phyloP scores from a whole-genome alignment of 2,113 vertebrate genomes.

The Andinoacara biseriatus region DNA sequence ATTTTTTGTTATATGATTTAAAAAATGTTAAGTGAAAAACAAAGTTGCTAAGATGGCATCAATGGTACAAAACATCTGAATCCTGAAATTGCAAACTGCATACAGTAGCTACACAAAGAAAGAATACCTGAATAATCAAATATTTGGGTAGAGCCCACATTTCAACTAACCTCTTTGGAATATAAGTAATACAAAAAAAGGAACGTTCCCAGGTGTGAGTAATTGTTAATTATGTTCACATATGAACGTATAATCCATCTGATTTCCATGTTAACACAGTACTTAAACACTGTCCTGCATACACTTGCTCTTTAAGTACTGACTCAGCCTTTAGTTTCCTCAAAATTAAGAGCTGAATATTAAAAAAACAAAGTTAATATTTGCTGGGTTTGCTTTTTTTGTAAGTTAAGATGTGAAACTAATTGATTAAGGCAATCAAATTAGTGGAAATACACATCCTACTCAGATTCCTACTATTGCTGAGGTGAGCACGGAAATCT shows the following conservation, averaged over 20 bases:
- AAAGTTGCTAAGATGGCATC: neutral
- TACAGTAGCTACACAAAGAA: neutral
- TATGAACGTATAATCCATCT: neutral
- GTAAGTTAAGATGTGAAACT: slow-evolving; percentile 45
- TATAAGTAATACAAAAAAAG: neutral
- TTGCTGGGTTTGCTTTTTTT: neutral
- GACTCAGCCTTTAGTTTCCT: slow-evolving; percentile 4
- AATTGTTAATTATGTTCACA: neutral
- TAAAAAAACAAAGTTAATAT: slow-evolving; percentile 27
- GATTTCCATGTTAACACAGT: neutral
- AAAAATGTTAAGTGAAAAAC: neutral
- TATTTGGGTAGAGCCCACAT: neutral
- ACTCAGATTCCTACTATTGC: slow-evolving; percentile 36
- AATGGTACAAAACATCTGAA: neutral
- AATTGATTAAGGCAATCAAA: slow-evolving; percentile 54
- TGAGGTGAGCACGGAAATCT: slow-evolving; percentile 37
- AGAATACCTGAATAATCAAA: neutral
- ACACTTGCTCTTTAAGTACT: neutral
- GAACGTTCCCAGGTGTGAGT: neutral
- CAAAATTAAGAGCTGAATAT: neutral
- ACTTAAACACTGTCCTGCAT: neutral
- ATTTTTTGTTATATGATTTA: neutral
- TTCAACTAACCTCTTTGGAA: neutral
- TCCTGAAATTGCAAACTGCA: neutral
- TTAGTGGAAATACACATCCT: slow-evolving; percentile 34